phyloP scores from a whole-genome alignment of 1,140 invertebrate species.

The Drosophila pectinifera region DNA sequence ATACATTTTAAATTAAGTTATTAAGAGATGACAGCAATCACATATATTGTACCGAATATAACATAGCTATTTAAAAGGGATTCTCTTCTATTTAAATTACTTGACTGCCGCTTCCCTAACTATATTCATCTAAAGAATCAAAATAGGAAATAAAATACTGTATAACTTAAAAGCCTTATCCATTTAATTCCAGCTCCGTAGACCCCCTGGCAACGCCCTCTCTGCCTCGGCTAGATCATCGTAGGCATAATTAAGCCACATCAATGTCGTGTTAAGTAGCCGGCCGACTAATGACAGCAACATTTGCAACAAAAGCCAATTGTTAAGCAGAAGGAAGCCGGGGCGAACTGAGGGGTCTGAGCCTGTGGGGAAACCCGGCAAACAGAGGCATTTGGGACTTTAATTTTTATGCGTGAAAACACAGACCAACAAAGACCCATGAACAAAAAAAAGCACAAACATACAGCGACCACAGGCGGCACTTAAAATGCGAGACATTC shows the following conservation, averaged over 20 bases:
- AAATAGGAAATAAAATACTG: not conserved
- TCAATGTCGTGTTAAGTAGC: conserved; percentile 81
- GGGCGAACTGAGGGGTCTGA: not conserved
- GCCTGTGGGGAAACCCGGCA: conserved; percentile 12
- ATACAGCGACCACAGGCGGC: conserved; percentile 45
- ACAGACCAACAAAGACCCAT: conserved; percentile 59
- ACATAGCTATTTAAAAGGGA: no score
- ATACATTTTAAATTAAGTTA: no score
- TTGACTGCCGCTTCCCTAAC: no score
- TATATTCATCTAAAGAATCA: not conserved
- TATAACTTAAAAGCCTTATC: not conserved
- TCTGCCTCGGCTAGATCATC: conserved; percentile 39
- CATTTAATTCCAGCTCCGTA: not conserved
- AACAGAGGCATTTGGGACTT: conserved; percentile 64
- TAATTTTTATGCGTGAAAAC: conserved; percentile 83
- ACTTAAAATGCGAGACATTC: conserved; percentile 81
- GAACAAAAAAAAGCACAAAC: conserved; percentile 18
- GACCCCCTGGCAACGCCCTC: conserved; percentile 2
- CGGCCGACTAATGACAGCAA: conserved; percentile 79
- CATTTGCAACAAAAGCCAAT: conserved; percentile 79
- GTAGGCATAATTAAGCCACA: conserved; percentile 78
- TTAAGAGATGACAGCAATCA: no score
- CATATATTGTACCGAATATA: no score
- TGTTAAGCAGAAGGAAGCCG: conserved; percentile 37
- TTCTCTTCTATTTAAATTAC: no score